Evolutionary conservation across 2,888 invertebrate species (phyloP).

Genomic region (Encarsia formosa): DNA sequence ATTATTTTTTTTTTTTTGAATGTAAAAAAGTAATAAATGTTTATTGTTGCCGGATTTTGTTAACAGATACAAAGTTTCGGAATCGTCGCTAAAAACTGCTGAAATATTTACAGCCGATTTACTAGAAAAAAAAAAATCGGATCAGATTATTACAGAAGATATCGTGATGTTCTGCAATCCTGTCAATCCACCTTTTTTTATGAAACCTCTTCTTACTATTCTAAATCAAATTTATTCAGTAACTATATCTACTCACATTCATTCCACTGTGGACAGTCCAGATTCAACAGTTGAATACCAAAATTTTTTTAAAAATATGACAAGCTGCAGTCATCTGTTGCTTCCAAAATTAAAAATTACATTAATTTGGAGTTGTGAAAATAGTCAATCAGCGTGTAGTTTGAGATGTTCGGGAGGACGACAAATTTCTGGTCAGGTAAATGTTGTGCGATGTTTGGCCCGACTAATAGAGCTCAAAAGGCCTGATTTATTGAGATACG

Average conservation of each 20-base stretch:
- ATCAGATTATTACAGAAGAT: not conserved
- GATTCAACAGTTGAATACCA: not conserved
- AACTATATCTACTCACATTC: slow-evolving; percentile 35
- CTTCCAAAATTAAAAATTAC: slow-evolving; percentile 10
- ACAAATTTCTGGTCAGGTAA: slow-evolving; percentile 43
- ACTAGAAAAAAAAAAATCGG: not conserved
- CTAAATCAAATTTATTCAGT: slow-evolving; percentile 33
- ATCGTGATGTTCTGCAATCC: slow-evolving; percentile 47
- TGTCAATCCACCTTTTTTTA: slow-evolving; percentile 40
- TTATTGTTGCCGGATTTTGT: not conserved
- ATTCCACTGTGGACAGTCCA: slow-evolving; percentile 34
- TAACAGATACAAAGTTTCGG: slow-evolving; percentile 19
- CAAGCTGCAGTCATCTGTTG: not conserved
- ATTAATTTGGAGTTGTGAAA: slow-evolving; percentile 10
- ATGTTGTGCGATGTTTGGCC: slow-evolving; percentile 46
- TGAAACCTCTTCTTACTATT: slow-evolving; percentile 39
- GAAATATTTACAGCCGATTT: not conserved
- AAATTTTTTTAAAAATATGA: too few relatives aligned
- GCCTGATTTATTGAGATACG: slow-evolving; percentile 39
- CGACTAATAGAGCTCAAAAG: slow-evolving; percentile 41
- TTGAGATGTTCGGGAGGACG: slow-evolving; percentile 7
- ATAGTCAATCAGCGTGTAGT: not conserved
- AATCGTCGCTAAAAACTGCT: not conserved
- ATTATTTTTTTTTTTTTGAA: too few relatives aligned
- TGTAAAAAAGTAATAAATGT: too few relatives aligned